phyloP scores from a whole-genome alignment of 2,888 invertebrate genomes.

The Scrobipalpa costella region DNA sequence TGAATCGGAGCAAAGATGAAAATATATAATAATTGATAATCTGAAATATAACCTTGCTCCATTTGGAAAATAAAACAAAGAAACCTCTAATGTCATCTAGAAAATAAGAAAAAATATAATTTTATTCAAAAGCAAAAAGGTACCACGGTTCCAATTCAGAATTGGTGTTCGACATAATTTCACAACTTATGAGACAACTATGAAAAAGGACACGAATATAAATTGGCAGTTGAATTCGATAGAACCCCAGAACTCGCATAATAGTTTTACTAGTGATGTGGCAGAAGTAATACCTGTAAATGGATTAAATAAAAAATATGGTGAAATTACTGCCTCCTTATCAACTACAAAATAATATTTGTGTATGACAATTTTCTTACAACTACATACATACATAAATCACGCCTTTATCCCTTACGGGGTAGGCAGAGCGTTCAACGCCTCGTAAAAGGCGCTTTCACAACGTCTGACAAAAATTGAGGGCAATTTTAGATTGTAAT shows the following conservation, averaged over 20 bases:
- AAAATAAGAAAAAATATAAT: neutral
- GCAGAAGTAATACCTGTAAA: neutral
- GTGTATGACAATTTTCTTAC: neutral
- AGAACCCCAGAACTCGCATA: conserved; percentile 11
- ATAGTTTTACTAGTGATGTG: conserved; percentile 15
- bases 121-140: neutral
- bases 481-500: no score
- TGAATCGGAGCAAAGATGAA: no score
- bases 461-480: no score
- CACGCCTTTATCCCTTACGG: no score
- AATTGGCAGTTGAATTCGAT: conserved; percentile 20
- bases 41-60: neutral
- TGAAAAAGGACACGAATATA: conserved; percentile 24
- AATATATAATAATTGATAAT: no score
- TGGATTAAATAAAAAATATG: no score
- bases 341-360: no score
- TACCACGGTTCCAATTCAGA: neutral
- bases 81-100: no score
- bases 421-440: no score
- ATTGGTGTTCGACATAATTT: conserved; percentile 14
- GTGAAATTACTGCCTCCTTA: no score
- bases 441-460: no score
- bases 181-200: conserved; percentile 26
- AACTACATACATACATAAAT: no score
- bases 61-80: neutral